Evolutionary conservation across 2,888 invertebrate species (phyloP).

Genomic region (Melanophora roralis): DNA sequence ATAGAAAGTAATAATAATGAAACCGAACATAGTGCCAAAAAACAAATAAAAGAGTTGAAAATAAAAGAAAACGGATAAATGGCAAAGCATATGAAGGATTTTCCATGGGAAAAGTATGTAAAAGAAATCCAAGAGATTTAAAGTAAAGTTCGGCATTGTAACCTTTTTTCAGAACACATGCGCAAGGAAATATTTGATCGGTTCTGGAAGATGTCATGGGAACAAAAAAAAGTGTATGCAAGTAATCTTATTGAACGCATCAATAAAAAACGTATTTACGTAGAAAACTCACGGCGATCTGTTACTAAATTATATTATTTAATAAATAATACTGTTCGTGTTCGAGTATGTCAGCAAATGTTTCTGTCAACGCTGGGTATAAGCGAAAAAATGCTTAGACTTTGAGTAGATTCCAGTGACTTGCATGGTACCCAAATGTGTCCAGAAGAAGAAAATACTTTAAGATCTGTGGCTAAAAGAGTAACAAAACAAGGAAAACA

Average conservation of each 20-base stretch:
- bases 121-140: conserved; percentile 30
- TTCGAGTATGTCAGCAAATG: conserved; percentile 13
- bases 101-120: conserved; percentile 27
- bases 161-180: conserved; percentile 30
- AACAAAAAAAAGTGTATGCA: conserved; percentile 19
- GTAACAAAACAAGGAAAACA: conserved; percentile 4
- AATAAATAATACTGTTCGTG: conserved; percentile 1
- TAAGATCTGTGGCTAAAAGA: not conserved
- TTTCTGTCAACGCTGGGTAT: conserved; percentile 14
- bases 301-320: conserved; percentile 19
- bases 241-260: conserved; percentile 19
- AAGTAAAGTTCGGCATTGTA: conserved; percentile 27
- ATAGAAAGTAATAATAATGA: conserved; percentile 10
- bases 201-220: conserved; percentile 42
- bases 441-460: conserved; percentile 3
- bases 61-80: conserved; percentile 17
- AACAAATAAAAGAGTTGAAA: conserved; percentile 17
- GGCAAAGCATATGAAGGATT: conserved; percentile 31
- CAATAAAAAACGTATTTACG: conserved; percentile 9
- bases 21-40: conserved; percentile 11
- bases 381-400: conserved; percentile 4
- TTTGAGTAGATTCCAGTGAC: not conserved
- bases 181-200: conserved; percentile 38
- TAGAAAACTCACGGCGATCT: conserved; percentile 24
- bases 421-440: conserved; percentile 11